Conservation (phyloP, 2,888 invertebrate species). For the Oxytorus armatus region DNA sequence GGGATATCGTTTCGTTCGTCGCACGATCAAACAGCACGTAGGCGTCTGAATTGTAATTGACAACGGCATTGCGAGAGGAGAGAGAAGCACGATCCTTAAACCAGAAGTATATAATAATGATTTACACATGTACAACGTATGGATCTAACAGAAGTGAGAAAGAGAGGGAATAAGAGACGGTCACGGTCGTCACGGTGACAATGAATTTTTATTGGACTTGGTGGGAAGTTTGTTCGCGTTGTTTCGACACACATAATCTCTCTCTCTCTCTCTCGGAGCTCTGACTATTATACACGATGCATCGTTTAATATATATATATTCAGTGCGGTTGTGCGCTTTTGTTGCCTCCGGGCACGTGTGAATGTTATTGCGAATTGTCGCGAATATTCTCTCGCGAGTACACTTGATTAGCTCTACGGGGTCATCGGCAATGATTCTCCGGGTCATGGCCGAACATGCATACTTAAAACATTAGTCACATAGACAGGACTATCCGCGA, state of each 20-base stretch:
- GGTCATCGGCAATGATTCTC: slow-evolving; percentile 19
- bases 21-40: slow-evolving; percentile 50
- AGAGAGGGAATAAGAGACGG: slow-evolving; percentile 41
- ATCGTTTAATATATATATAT: slow-evolving; percentile 25
- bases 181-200: slow-evolving; percentile 64
- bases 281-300: slow-evolving; percentile 14
- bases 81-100: slow-evolving; percentile 15
- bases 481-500: no score
- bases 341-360: slow-evolving; percentile 22
- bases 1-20: slow-evolving; percentile 19
- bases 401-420: not conserved
- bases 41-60: slow-evolving; percentile 63
- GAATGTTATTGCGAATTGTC: slow-evolving; percentile 35
- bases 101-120: slow-evolving; percentile 3
- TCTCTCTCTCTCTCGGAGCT: not conserved
- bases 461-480: no score
- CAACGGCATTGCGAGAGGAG: slow-evolving; percentile 26
- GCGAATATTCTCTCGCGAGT: slow-evolving; percentile 19
- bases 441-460: slow-evolving; percentile 9
- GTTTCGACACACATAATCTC: slow-evolving; percentile 1
- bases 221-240: slow-evolving; percentile 56
- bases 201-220: slow-evolving; percentile 63
- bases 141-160: no score
- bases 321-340: slow-evolving; percentile 6
- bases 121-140: not conserved